phyloP scores from a whole-genome alignment of 2,797 vertebrate species.

The Bucorvus abyssinicus region DNA sequence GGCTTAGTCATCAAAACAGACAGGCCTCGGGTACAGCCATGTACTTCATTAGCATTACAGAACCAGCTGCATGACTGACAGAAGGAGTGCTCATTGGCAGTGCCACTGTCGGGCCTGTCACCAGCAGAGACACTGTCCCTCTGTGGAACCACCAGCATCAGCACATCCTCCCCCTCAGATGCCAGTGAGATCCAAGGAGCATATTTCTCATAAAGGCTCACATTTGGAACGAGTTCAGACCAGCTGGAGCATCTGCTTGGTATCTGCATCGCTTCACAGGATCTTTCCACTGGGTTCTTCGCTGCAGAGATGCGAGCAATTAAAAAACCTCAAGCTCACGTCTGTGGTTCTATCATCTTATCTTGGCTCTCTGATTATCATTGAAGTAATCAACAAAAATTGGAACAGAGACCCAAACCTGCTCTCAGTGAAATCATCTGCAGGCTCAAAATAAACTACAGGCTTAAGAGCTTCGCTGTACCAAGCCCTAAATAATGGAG shows the following conservation, averaged over 20 bases:
- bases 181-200: not conserved
- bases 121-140: not conserved
- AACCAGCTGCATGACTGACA: not conserved
- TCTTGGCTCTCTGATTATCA: not conserved
- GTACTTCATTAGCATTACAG: not conserved
- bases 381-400: not conserved
- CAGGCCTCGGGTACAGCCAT: not conserved
- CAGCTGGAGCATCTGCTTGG: slow-evolving; percentile 18
- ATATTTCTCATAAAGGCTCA: not conserved
- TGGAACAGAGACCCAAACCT: not conserved
- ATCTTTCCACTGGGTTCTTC: not conserved
- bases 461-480: slow-evolving; percentile 21
- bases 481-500: not conserved
- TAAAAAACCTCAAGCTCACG: not conserved
- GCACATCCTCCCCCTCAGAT: no score
- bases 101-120: not conserved
- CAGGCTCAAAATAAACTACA: not conserved
- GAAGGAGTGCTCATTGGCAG: not conserved
- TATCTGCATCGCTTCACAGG: not conserved
- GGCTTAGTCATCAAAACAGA: slow-evolving; percentile 15
- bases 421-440: not conserved
- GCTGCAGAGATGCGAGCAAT: not conserved
- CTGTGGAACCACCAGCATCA: not conserved
- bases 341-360: not conserved
- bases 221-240: not conserved